phyloP scores from a whole-genome alignment of 2,113 vertebrate genomes.

The Dendropsophus ebraccatus region DNA sequence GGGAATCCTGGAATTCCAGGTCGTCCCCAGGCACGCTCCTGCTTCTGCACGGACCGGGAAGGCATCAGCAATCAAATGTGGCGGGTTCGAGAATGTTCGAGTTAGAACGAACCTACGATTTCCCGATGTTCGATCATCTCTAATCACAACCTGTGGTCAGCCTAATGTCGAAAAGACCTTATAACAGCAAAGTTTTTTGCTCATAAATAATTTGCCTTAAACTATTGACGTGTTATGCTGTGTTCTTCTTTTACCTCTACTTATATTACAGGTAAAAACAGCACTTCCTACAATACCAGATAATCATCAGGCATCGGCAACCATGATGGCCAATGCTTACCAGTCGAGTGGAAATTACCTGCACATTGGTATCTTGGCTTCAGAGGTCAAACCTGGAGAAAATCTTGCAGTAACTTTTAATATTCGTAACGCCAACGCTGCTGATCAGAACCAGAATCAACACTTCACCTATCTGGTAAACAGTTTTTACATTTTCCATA shows the following conservation, averaged over 20 bases:
- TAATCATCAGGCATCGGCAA: slow-evolving; percentile 64
- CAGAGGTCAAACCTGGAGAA: slow-evolving; percentile 61
- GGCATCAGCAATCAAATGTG: too few species aligned
- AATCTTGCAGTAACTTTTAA: slow-evolving; percentile 66
- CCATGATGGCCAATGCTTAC: slow-evolving; percentile 66
- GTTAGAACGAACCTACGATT: too few species aligned
- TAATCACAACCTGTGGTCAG: too few species aligned
- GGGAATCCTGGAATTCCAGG: too few species aligned
- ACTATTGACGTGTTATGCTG: too few species aligned
- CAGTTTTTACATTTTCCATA: neutral
- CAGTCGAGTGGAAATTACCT: slow-evolving; percentile 64
- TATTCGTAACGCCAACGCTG: slow-evolving; percentile 35
- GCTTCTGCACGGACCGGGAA: too few species aligned
- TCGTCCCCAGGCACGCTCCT: too few species aligned
- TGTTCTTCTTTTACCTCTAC: neutral
- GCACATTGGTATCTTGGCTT: slow-evolving; percentile 68
- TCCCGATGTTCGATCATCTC: too few species aligned
- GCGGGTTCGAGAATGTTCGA: too few species aligned
- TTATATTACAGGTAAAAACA: slow-evolving; percentile 67
- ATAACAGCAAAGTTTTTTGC: too few species aligned
- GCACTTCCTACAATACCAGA: accelerated
- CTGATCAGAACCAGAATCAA: slow-evolving; percentile 31
- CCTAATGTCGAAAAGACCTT: too few species aligned
- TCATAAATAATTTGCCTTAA: too few species aligned
- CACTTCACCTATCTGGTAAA: slow-evolving; percentile 74